These are phyloP conservation scores for Eupsilia transversa DNA, from an alignment of 2,888 invertebrate genomes.

Conservation along the genomic window DNA sequence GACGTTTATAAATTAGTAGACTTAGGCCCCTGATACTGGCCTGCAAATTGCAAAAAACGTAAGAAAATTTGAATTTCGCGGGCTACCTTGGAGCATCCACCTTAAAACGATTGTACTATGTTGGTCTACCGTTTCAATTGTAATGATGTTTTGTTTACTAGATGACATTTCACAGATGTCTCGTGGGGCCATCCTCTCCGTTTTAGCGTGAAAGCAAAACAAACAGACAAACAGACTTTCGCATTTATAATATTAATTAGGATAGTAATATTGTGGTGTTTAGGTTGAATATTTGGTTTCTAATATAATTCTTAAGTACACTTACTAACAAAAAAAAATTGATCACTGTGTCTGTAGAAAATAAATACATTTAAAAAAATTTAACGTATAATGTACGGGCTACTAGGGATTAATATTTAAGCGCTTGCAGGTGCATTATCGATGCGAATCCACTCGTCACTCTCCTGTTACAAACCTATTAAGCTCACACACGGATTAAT, in stretches of 20 bases:
- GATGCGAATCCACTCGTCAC: not conserved
- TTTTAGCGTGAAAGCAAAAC: no score
- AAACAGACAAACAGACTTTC: no score
- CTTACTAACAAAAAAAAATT: not conserved
- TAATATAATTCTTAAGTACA: not conserved
- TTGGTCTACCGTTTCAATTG: constrained; percentile 1
- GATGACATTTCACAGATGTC: not conserved
- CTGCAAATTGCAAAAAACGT: no score
- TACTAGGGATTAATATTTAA: not conserved
- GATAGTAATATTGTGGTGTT: not conserved
- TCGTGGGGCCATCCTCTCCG: not conserved
- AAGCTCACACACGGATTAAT: not conserved
- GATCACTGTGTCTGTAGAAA: not conserved
- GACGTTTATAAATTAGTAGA: no score
- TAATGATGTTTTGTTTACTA: not conserved
- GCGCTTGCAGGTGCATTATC: not conserved
- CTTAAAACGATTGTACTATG: constrained; percentile 7
- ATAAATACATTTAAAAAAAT: no score
- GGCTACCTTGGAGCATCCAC: no score
- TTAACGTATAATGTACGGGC: not conserved
- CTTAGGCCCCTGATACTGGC: no score
- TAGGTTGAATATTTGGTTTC: not conserved
- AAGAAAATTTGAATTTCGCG: no score
- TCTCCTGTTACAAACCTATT: not conserved
- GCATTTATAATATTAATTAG: no score